Conservation (phyloP, 1,140 invertebrate species). For the Aphis gossypii region DNA sequence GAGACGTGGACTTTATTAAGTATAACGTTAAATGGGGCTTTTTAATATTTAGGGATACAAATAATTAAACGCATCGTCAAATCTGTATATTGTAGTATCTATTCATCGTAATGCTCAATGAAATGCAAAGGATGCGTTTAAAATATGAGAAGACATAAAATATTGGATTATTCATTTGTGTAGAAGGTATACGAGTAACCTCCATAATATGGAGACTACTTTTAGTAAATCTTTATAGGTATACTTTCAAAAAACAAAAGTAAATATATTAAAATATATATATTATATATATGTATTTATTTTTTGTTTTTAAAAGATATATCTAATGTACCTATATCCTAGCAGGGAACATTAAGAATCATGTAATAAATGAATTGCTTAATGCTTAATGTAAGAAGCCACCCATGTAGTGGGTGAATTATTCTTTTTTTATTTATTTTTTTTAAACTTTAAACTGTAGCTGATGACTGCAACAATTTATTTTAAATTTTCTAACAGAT, state of each 20-base stretch:
- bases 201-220: background rate
- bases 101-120: background rate
- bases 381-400: background rate
- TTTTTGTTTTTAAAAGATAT: background rate
- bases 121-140: background rate
- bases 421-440: background rate
- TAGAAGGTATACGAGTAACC: background rate
- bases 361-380: background rate
- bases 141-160: background rate
- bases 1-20: constrained; percentile 13
- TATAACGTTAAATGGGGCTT: background rate
- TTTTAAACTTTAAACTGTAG: background rate
- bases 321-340: background rate
- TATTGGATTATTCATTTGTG: background rate
- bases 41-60: background rate
- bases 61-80: background rate
- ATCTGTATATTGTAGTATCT: background rate
- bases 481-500: background rate
- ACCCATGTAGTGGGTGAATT: background rate
- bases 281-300: background rate
- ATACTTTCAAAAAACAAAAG: background rate
- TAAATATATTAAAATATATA: background rate
- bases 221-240: background rate
- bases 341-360: background rate
- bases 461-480: background rate